These are phyloP conservation scores for Eupithecia pulchellata DNA, from an alignment of 2,888 invertebrate species.

Conservation along the genomic window DNA sequence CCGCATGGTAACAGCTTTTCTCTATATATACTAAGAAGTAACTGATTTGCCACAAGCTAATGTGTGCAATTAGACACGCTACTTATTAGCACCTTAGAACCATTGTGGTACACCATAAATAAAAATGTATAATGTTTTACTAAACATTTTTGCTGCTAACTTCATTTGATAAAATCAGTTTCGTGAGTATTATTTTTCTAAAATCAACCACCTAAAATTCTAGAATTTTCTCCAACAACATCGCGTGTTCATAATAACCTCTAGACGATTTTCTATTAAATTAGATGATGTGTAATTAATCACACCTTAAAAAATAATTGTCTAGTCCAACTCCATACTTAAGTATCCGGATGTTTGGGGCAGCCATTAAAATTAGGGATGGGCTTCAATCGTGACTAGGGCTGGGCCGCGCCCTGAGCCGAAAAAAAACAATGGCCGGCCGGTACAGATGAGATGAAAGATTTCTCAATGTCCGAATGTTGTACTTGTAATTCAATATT, in stretches of 20 bases:
- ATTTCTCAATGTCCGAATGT: conserved; percentile 79
- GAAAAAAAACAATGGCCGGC: conserved; percentile 75
- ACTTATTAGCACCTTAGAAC: conserved; percentile 42
- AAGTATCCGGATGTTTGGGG: conserved; percentile 78
- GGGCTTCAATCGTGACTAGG: conserved; percentile 79
- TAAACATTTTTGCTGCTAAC: neutral
- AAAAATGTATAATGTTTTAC: conserved; percentile 17
- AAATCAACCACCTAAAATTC: neutral
- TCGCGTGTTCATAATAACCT: neutral
- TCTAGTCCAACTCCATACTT: conserved; percentile 66
- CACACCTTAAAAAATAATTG: conserved; percentile 40
- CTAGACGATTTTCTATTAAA: conserved; percentile 18
- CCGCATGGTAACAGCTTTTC: conserved; percentile 2
- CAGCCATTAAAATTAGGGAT: conserved; percentile 86
- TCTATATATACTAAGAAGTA: conserved; percentile 21
- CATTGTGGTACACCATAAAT: too few relatives aligned
- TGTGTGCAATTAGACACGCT: conserved; percentile 76
- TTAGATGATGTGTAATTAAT: conserved; percentile 24
- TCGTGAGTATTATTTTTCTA: neutral
- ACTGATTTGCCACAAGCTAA: conserved; percentile 72
- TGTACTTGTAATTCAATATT: conserved; percentile 79
- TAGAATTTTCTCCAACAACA: neutral
- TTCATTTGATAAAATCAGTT: neutral
- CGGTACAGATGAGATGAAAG: conserved; percentile 80
- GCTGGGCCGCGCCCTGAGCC: conserved; percentile 71